Conservation (phyloP, 1,140 invertebrate species). For the Aphis gossypii region DNA sequence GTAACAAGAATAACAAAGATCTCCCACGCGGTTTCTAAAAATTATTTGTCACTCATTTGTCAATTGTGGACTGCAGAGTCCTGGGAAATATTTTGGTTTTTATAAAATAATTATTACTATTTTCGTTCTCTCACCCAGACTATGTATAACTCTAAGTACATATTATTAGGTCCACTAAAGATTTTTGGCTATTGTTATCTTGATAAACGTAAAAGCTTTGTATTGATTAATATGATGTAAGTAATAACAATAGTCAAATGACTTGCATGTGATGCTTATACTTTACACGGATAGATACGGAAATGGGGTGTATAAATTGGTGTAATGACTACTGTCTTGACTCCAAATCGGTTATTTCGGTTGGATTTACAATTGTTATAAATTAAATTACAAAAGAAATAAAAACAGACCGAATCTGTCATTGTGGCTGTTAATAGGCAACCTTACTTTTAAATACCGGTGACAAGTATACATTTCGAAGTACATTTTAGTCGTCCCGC, state of each 20-base stretch:
- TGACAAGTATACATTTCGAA: neutral
- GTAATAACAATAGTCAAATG: neutral
- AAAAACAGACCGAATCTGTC: neutral
- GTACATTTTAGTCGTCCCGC: neutral
- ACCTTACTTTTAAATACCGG: too few relatives aligned
- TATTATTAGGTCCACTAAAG: neutral
- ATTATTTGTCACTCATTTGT: neutral
- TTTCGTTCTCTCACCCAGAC: neutral
- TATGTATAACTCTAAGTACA: neutral
- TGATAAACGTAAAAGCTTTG: neutral
- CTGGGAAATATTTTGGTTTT: neutral
- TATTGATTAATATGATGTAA: neutral
- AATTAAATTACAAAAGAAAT: neutral
- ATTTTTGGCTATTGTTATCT: neutral
- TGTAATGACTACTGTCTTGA: too few relatives aligned
- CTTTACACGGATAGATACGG: neutral
- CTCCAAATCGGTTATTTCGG: neutral
- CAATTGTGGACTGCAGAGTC: neutral
- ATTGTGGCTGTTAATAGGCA: too few relatives aligned
- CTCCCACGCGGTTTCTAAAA: conserved; percentile 11
- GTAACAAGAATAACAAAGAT: neutral
- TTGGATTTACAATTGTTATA: neutral
- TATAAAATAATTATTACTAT: neutral
- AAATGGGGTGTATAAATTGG: neutral
- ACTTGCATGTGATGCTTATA: neutral